These are phyloP conservation scores for Mastigias papua DNA, from an alignment of 30 jellyfish, hydroid and myxozoan genomes.

Conservation along the genomic window DNA sequence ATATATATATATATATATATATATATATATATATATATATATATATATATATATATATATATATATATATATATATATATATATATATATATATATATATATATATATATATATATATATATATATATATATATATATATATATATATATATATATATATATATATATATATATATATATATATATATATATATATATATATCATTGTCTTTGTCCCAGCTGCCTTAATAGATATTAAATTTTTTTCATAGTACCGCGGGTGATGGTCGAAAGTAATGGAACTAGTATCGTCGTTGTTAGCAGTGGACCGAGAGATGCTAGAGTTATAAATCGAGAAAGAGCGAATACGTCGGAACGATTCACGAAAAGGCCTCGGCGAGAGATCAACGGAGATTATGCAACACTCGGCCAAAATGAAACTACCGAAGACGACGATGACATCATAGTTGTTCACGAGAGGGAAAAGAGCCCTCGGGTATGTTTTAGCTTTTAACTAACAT, in stretches of 20 bases:
- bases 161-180: too few relatives aligned
- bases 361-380: constrained; percentile 10
- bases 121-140: too few relatives aligned
- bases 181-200: too few relatives aligned
- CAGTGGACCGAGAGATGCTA: constrained; percentile 38
- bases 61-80: too few relatives aligned
- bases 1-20: too few relatives aligned
- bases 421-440: constrained; percentile 56
- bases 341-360: constrained; percentile 21
- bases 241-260: constrained; percentile 37
- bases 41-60: too few relatives aligned
- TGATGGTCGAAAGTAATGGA: constrained; percentile 36
- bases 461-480: constrained; percentile 46
- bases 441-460: constrained; percentile 41
- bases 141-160: too few relatives aligned
- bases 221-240: not conserved
- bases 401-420: constrained; percentile 7
- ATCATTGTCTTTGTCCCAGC: not conserved
- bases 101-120: too few relatives aligned
- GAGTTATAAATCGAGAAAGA: constrained; percentile 11
- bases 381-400: constrained; percentile 18
- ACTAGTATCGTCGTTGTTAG: constrained; percentile 40
- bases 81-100: too few relatives aligned
- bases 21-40: too few relatives aligned
- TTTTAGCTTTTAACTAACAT: too few relatives aligned